Evolutionary conservation across 2,888 invertebrate species (phyloP).

Genomic region (Chesias legatella): DNA sequence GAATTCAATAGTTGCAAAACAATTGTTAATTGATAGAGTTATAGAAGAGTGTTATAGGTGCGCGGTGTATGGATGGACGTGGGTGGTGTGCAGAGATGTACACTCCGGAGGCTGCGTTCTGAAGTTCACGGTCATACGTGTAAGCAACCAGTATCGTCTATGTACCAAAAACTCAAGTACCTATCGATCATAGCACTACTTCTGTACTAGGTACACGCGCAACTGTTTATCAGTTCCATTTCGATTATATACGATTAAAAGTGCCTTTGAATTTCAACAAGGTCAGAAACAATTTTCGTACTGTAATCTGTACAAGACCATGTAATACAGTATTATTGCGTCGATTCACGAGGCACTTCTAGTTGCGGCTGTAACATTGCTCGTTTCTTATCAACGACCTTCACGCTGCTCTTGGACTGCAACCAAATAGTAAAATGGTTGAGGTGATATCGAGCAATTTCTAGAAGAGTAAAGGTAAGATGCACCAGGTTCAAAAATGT

Average conservation of each 20-base stretch:
- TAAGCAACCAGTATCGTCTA: slow-evolving; percentile 1
- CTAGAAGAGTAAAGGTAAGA: not conserved
- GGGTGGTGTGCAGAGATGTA: slow-evolving; percentile 16
- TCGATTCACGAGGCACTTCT: slow-evolving; percentile 45
- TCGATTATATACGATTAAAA: slow-evolving; percentile 19
- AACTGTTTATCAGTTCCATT: slow-evolving; percentile 13
- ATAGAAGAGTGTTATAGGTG: not conserved
- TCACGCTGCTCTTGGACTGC: slow-evolving; percentile 58
- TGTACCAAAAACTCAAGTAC: slow-evolving; percentile 4
- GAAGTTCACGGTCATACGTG: slow-evolving; percentile 25
- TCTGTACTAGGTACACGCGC: slow-evolving; percentile 1
- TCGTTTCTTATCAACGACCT: slow-evolving; percentile 76
- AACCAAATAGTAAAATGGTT: slow-evolving; percentile 47
- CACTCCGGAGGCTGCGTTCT: slow-evolving; percentile 21
- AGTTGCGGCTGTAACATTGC: slow-evolving; percentile 54
- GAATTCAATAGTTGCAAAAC: not conserved
- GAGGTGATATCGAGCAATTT: slow-evolving; percentile 28
- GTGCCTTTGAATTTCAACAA: slow-evolving; percentile 23
- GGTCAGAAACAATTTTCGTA: slow-evolving; percentile 14
- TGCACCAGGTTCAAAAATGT: too few species aligned
- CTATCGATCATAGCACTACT: slow-evolving; percentile 10
- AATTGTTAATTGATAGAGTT: slow-evolving; percentile 1
- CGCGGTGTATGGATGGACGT: slow-evolving; percentile 7
- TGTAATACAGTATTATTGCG: slow-evolving; percentile 43
- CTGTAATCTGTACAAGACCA: slow-evolving; percentile 21